These are phyloP conservation scores for Alcedo quadribrachys DNA, from an alignment of 2,797 vertebrate genomes.

Conservation along the genomic window DNA sequence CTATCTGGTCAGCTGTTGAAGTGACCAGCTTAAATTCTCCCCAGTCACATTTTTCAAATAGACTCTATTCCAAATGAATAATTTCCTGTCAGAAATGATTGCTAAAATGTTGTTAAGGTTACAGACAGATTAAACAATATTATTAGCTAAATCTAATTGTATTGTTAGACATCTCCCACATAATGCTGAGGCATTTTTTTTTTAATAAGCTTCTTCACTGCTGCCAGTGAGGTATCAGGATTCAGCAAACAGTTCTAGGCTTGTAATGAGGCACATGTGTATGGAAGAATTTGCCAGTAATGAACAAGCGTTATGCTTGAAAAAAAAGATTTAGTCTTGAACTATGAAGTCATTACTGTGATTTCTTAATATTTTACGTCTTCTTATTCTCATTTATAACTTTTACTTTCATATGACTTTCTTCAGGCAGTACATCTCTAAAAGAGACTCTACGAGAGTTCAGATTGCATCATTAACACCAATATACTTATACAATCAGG, in stretches of 20 bases:
- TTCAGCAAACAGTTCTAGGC: background rate
- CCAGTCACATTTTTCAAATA: background rate
- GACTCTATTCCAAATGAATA: background rate
- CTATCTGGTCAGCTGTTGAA: background rate
- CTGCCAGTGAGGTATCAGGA: background rate
- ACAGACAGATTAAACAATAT: background rate
- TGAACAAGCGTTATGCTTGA: background rate
- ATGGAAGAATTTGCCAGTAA: background rate
- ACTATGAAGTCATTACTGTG: background rate
- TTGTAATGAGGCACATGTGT: background rate
- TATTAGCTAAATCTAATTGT: background rate
- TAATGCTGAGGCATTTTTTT: background rate
- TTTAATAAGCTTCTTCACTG: background rate
- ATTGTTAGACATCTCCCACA: background rate
- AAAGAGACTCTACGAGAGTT: background rate
- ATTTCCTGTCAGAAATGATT: slow-evolving; percentile 11
- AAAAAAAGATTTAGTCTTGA: background rate
- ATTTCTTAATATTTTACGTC: background rate
- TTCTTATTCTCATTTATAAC: background rate
- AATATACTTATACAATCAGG: background rate
- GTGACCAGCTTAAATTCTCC: background rate
- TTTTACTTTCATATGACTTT: background rate
- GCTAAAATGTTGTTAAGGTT: background rate
- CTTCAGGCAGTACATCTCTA: background rate
- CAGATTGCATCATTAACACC: background rate